Percentiles rank a stretch among this genome's conserved stretches.
Conservation (phyloP, 2,113 vertebrate genomes). For the Atherinomorus stipes region DNA sequence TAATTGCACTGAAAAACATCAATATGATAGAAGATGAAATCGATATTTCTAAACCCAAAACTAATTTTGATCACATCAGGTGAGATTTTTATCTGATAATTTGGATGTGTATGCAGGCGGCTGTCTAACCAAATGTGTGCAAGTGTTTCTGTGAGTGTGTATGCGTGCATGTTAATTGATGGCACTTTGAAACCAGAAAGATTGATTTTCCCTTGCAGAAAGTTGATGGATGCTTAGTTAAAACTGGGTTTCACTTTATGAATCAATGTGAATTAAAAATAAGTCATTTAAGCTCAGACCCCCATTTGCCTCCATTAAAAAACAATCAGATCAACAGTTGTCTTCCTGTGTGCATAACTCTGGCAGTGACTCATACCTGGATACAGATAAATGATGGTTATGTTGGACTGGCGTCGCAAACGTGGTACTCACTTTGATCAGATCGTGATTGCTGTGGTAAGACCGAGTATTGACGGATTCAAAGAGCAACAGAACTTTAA, state of each 20-base stretch:
- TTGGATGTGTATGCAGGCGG: constrained; percentile 20
- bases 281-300: constrained; percentile 25
- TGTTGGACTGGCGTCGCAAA: background rate
- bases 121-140: constrained; percentile 41
- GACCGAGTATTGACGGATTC: background rate
- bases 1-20: constrained; percentile 63
- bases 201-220: constrained; percentile 11
- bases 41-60: constrained; percentile 44
- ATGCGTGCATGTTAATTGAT: constrained; percentile 21
- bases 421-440: background rate
- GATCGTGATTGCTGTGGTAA: no score
- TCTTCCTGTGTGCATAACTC: background rate
- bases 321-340: background rate
- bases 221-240: constrained; percentile 15
- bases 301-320: constrained; percentile 20
- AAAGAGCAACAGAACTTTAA: background rate
- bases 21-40: constrained; percentile 15
- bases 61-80: constrained; percentile 46
- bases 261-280: constrained; percentile 6
- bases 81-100: constrained; percentile 50
- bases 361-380: background rate
- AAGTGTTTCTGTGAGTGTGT: constrained; percentile 15
- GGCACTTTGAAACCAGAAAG: constrained; percentile 52
- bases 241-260: constrained; percentile 29
- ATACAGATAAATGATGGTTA: background rate